A percentile compares a stretch with the other conserved stretches of the same genome.
phyloP scores from a whole-genome alignment of 2,888 invertebrate genomes.

The Ichneumoninae sp. region DNA sequence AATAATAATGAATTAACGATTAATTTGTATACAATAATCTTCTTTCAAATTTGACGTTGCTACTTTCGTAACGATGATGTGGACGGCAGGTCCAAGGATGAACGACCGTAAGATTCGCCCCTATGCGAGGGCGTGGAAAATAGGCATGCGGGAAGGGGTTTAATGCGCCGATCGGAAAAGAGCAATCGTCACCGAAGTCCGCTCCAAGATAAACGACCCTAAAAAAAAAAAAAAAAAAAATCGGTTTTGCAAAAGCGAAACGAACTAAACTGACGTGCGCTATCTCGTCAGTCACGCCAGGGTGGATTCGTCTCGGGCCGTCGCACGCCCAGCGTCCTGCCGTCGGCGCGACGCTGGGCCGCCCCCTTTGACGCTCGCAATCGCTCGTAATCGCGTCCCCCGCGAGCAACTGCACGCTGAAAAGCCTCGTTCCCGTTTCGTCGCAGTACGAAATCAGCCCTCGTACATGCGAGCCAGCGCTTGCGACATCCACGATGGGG shows the following conservation, averaged over 20 bases:
- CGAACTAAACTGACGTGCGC: constrained; percentile 18
- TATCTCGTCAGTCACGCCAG: constrained; percentile 65
- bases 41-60: too few relatives aligned
- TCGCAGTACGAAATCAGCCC: constrained; percentile 20
- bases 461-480: background rate
- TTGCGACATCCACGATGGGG: constrained; percentile 35
- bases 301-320: constrained; percentile 69
- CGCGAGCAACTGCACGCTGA: constrained; percentile 3
- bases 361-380: constrained; percentile 59
- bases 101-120: too few relatives aligned
- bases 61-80: too few relatives aligned
- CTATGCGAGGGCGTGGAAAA: background rate
- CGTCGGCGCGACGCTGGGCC: constrained; percentile 41
- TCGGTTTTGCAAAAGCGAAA: constrained; percentile 11
- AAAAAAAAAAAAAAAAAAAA: constrained; percentile 29
- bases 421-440: constrained; percentile 29
- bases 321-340: constrained; percentile 59
- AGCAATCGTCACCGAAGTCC: background rate
- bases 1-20: too few relatives aligned
- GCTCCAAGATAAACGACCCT: background rate
- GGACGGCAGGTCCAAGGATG: too few relatives aligned
- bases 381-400: constrained; percentile 57
- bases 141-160: background rate
- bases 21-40: too few relatives aligned
- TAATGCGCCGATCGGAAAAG: constrained; percentile 13